Evolutionary conservation across 2,797 vertebrate genomes (phyloP), one percentile per base, ranked within the genome.

Genomic region (Gymnoscopelus microlampas): DNA sequence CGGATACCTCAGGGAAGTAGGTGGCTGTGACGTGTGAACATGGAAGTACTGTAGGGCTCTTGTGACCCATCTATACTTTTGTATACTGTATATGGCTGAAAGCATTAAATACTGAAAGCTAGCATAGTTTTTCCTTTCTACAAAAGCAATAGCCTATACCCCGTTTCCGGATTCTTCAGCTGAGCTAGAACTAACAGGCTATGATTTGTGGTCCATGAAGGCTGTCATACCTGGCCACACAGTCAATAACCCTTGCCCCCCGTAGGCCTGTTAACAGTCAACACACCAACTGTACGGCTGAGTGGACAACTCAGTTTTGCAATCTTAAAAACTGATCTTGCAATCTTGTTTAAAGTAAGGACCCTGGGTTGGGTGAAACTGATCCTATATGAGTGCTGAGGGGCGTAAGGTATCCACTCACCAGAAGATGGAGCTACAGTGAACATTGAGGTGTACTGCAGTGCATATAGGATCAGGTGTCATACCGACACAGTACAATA

Each of bases 161-260:
- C 50, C 48, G 48, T 13, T 7, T 13, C 9, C 15, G 2, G 8
- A 44, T 2, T 44, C 39, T 44, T 44, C n/a, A 24, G 49, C 39
- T 57, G 19, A 60, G 26, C 60, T 49, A 39, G 64, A 67, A 60
- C 64, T 60, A 60, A 63, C 15, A 56, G 39, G 63, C 53, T 32
- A 15, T 55, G 71, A 70, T 70, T 44, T 53, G 13, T 32, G 29
- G 59, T 32, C 19, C 4, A 2, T 29, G 54, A 29, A 44, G 39
- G 9, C n/a, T 9, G 13, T 14, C 13, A 19, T 53, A 64, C 15
- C 24, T 49, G 55, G 48, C 19, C 12, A 39, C 66, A 60, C 50
- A 53, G 49, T 53, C 10, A 68, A 68, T 44, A 26, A 39, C 12
- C 58, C 35, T 54, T 8, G 5, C 15, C 5, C 26, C 19, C 19